Evolutionary conservation across 2,888 invertebrate species (phyloP), one percentile per base, ranked within the genome.

Genomic region (Oscheius sp.): DNA sequence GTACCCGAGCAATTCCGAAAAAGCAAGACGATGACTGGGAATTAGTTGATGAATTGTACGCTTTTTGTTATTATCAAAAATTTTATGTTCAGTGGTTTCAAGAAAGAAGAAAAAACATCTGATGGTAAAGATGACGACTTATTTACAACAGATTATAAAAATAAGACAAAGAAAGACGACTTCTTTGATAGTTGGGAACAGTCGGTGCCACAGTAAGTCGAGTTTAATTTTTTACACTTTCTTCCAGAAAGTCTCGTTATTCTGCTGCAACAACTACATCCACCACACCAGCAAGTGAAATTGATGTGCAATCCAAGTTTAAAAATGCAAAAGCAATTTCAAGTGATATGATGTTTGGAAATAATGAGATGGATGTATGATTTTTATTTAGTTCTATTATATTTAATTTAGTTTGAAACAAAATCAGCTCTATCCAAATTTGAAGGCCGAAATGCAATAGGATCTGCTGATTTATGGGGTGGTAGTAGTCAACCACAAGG

Each of bases 311-410:
- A 87, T 94, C 93, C 88, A 97, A 97, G 89, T 98, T 97, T 87
- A 96, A 94, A 57, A 91, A 92, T 81, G 95, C 97, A 2, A 98
- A 98, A 88, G 93, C 95, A 14, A 98, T 98, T 85, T 96, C 96
- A 68, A 97, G 97, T 0, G 94, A 95, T 86, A 95, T 95, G 89
- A 96, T 91, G 89, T 97, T 97, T 87, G 92, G 92, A 6, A 92
- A 92, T 81, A 71, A 76, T 30, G 80, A 81, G 32, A 79, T 82
- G 72, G 82, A 82, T 61, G 80, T 80, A 30, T 68, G 75, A 50
- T 51, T 41, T 44, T 2, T 1, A 9, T 44, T n/a, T 30, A 47
- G 17, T n/a, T 32, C 17, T 24, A 47, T 22, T 59, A 47, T 14
- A 22, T 47, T n/a, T 54, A 49, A 20, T 69, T 68, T 79, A 88